Evolutionary conservation across 2,888 invertebrate genomes (phyloP).

Genomic region (Drosophila phalerata): DNA sequence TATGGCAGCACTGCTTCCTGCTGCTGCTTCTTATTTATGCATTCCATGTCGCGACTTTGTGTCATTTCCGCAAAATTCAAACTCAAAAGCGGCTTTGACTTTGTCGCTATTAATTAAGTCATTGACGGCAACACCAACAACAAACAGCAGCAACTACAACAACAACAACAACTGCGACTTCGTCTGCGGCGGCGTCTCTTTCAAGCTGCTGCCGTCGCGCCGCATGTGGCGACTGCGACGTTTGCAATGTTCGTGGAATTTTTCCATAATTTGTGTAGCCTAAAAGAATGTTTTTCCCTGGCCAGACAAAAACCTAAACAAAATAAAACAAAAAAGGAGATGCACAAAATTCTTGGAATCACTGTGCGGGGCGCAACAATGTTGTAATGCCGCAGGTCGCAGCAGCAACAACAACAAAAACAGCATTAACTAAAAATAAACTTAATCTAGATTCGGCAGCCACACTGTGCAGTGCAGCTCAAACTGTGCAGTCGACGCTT

Average conservation of each 20-base stretch:
- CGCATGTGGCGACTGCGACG: slow-evolving; percentile 64
- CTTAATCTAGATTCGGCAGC: slow-evolving; percentile 67
- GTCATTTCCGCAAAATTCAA: slow-evolving; percentile 67
- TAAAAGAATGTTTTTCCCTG: slow-evolving; percentile 52
- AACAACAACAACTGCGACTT: slow-evolving; percentile 7
- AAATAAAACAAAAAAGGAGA: slow-evolving; percentile 58
- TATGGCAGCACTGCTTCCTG: too few species aligned
- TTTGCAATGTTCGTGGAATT: slow-evolving; percentile 76
- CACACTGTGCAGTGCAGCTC: slow-evolving; percentile 43
- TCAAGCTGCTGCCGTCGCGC: slow-evolving; percentile 52
- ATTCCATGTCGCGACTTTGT: slow-evolving; percentile 34
- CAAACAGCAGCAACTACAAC: slow-evolving; percentile 15
- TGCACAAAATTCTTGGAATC: slow-evolving; percentile 67
- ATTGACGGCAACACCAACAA: slow-evolving; percentile 58
- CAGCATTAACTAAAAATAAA: slow-evolving; percentile 70
- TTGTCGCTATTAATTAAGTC: slow-evolving; percentile 81
- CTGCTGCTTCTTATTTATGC: slow-evolving; percentile 51
- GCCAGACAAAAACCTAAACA: slow-evolving; percentile 26
- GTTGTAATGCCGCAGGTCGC: slow-evolving; percentile 64
- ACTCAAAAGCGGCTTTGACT: slow-evolving; percentile 55
- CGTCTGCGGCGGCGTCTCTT: slow-evolving; percentile 72
- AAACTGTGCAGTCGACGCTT: slow-evolving; percentile 58
- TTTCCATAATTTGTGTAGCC: slow-evolving; percentile 58
- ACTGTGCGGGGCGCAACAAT: slow-evolving; percentile 52
- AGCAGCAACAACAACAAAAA: slow-evolving; percentile 19